Conservation (phyloP, 2,797 vertebrate species). For the Rhinoraja longicauda region DNA sequence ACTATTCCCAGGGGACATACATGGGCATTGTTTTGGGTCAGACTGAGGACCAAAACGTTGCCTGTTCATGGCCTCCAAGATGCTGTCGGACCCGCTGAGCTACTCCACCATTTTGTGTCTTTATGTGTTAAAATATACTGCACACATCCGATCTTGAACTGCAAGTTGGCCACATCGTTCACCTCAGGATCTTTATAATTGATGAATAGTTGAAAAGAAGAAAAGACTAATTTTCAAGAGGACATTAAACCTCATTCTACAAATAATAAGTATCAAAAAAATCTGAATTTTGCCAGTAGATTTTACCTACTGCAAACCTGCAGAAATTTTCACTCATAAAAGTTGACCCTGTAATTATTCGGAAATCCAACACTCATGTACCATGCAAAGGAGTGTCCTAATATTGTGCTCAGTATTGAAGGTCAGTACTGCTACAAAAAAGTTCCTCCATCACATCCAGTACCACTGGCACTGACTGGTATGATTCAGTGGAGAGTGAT, state of each 20-base stretch:
- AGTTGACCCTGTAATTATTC: background rate
- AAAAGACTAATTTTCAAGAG: constrained; percentile 17
- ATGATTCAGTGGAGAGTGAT: background rate
- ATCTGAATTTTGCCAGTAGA: background rate
- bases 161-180: background rate
- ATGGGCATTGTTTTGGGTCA: no score
- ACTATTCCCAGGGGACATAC: no score
- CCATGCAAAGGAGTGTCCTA: background rate
- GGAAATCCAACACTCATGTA: background rate
- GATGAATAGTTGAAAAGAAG: background rate
- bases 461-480: background rate
- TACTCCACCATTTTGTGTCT: no score
- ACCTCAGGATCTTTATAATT: background rate
- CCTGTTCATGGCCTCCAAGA: no score
- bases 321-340: background rate
- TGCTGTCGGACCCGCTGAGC: no score
- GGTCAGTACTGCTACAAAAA: background rate
- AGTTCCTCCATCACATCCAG: background rate
- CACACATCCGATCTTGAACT: background rate
- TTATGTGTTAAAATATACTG: no score
- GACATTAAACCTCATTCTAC: background rate
- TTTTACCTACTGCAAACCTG: background rate
- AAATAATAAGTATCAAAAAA: background rate
- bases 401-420: background rate
- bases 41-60: no score